Evolutionary conservation across 2,888 invertebrate species (phyloP).

Genomic region (Hirtodrosophila duncani): DNA sequence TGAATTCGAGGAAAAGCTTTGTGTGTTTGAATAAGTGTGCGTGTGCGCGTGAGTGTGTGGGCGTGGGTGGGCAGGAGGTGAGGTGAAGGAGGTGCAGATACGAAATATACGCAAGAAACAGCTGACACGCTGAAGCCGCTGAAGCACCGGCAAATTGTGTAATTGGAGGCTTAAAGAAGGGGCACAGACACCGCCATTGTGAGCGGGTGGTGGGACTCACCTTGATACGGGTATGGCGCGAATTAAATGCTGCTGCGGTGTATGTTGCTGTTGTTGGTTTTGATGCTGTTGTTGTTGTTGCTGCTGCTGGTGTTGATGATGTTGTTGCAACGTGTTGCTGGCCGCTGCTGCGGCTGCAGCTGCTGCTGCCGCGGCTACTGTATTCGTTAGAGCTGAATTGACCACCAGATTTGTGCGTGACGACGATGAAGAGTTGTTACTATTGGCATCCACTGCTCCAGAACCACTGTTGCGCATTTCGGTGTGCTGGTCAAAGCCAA

Average conservation of each 20-base stretch:
- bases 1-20: background rate
- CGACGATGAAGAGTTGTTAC: constrained; percentile 14
- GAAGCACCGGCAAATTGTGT: background rate
- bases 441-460: constrained; percentile 13
- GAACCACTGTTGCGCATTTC: constrained; percentile 80
- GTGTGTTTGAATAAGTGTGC: constrained; percentile 3
- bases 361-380: constrained; percentile 44
- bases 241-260: constrained; percentile 75
- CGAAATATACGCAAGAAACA: constrained; percentile 31
- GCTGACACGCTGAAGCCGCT: constrained; percentile 19
- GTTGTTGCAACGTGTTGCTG: constrained; percentile 54
- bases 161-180: constrained; percentile 4
- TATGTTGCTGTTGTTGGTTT: constrained; percentile 55
- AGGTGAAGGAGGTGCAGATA: constrained; percentile 9
- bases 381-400: constrained; percentile 42
- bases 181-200: background rate
- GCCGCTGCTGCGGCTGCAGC: constrained; percentile 50
- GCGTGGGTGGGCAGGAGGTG: constrained; percentile 4
- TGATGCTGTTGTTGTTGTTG: constrained; percentile 42
- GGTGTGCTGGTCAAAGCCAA: constrained; percentile 88
- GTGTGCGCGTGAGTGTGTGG: constrained; percentile 6
- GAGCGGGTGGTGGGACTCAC: constrained; percentile 49
- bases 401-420: constrained; percentile 42
- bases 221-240: constrained; percentile 77
- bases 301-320: constrained; percentile 46